Conservation (phyloP, 2,888 invertebrate genomes). For the Laspeyria flexula region DNA sequence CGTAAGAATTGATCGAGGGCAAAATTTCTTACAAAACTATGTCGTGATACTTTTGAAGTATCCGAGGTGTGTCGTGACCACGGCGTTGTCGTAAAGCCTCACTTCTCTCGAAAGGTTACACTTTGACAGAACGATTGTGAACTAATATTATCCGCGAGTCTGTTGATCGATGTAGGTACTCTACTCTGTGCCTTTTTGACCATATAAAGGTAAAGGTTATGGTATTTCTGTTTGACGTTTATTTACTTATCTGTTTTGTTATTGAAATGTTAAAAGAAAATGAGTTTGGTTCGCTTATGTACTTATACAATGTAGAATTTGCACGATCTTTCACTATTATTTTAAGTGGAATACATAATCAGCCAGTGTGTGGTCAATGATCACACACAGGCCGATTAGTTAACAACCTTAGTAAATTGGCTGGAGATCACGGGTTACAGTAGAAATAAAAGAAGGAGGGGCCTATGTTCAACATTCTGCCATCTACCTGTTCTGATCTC, state of each 20-base stretch:
- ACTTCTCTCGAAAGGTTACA: constrained; percentile 39
- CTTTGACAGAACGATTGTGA: constrained; percentile 44
- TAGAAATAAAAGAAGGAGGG: too few relatives aligned
- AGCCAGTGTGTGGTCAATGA: too few relatives aligned
- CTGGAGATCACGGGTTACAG: too few relatives aligned
- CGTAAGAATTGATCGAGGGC: constrained; percentile 27
- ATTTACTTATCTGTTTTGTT: constrained; percentile 27
- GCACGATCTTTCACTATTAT: too few relatives aligned
- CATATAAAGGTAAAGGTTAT: constrained; percentile 36
- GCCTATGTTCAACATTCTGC: too few relatives aligned
- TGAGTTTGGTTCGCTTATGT: not conserved
- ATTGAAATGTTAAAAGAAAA: not conserved
- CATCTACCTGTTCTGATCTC: too few relatives aligned
- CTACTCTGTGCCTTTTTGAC: constrained; percentile 33
- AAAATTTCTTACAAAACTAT: constrained; percentile 24
- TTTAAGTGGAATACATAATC: too few relatives aligned
- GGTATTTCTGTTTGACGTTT: constrained; percentile 32
- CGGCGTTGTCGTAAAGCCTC: constrained; percentile 34
- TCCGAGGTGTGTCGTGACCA: constrained; percentile 39
- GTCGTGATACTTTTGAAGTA: constrained; percentile 43
- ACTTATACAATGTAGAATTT: too few relatives aligned
- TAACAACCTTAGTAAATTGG: too few relatives aligned
- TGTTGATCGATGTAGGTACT: constrained; percentile 37
- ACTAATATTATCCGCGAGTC: constrained; percentile 30
- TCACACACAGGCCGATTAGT: too few relatives aligned